Evolutionary conservation across 2,888 invertebrate genomes (phyloP).

Genomic region (Hylaea fasciaria): DNA sequence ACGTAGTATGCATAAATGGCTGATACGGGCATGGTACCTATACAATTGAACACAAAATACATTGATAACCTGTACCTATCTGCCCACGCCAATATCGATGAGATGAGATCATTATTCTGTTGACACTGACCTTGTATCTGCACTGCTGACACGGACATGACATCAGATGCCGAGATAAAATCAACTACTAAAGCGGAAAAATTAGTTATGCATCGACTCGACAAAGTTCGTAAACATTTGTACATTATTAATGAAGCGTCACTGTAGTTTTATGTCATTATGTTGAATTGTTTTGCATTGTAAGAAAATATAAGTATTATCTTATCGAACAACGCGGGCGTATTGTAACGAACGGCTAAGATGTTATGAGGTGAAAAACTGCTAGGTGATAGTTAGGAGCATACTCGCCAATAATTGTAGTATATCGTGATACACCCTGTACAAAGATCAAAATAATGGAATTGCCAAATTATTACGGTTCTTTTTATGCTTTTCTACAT

Average conservation of each 20-base stretch:
- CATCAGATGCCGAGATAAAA: conserved; percentile 69
- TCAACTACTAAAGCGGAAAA: conserved; percentile 59
- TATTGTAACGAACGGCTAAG: too few relatives aligned
- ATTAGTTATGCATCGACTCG: conserved; percentile 45
- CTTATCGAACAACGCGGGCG: too few relatives aligned
- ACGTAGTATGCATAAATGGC: conserved; percentile 23
- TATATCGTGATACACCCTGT: too few relatives aligned
- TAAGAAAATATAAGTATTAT: too few relatives aligned
- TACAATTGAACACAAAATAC: conserved; percentile 63
- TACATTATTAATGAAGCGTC: conserved; percentile 5
- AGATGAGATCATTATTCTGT: conserved; percentile 76
- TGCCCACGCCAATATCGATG: conserved; percentile 68
- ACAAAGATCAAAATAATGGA: too few relatives aligned
- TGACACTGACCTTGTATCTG: conserved; percentile 78
- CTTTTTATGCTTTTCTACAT: too few relatives aligned
- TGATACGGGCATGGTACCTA: conserved; percentile 31
- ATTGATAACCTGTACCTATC: conserved; percentile 56
- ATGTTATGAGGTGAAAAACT: too few relatives aligned
- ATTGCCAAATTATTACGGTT: too few relatives aligned
- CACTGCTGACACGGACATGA: conserved; percentile 67
- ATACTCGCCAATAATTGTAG: too few relatives aligned
- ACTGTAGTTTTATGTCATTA: background rate
- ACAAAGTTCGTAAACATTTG: conserved; percentile 26
- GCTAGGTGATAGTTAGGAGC: too few relatives aligned
- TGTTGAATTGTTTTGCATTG: too few relatives aligned